A percentile compares a stretch with the other conserved stretches of the same genome.
phyloP scores from a whole-genome alignment of 2,113 vertebrate genomes.

The Sminthopsis crassicaudata region DNA sequence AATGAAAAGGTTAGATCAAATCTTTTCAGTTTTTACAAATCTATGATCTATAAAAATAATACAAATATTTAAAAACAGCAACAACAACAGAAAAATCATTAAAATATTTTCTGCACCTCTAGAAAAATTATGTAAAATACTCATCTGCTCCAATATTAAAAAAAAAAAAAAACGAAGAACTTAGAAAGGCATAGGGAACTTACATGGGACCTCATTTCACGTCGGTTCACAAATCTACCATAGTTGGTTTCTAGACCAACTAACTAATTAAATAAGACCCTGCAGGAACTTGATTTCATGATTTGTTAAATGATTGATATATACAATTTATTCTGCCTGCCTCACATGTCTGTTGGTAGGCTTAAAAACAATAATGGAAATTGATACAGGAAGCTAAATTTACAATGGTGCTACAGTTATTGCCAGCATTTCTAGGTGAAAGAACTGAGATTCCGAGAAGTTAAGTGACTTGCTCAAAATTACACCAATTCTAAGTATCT shows the following conservation, averaged over 20 bases:
- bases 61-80: neutral
- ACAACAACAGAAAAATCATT: neutral
- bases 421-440: neutral
- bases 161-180: neutral
- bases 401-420: neutral
- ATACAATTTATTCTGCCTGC: neutral
- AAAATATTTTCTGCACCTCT: neutral
- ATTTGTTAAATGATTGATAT: neutral
- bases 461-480: neutral
- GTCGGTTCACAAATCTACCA: neutral
- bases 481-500: neutral
- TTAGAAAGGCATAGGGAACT: constrained; percentile 17
- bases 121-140: constrained; percentile 23
- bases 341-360: neutral
- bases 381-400: neutral
- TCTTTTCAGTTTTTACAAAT: neutral
- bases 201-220: neutral
- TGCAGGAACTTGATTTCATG: neutral
- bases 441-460: neutral
- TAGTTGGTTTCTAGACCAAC: neutral
- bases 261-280: neutral
- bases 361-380: neutral
- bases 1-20: neutral
- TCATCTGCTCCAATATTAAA: constrained; percentile 12
- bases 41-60: neutral